Base-by-base conservation (phyloP, 2,888 invertebrate species). In the Magallana nippona region DNA sequence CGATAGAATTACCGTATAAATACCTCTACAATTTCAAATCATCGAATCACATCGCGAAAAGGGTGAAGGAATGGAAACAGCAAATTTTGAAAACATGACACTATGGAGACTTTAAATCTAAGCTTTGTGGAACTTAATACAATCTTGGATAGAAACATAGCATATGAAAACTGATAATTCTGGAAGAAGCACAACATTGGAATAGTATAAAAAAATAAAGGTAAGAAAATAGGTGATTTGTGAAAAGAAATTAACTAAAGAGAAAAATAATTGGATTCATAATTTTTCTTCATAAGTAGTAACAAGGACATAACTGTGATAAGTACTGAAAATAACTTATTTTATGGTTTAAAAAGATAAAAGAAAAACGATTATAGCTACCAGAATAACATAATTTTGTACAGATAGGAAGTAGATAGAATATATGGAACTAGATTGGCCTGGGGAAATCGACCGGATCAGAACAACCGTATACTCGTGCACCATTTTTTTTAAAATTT, bases 1-100 rank as follows among this genome's bases (percentile, higher is more conserved):
- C 71, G 71, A 71, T 71, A 71, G 32, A 71, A 71, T 71, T 71
- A 71, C 27, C 19, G 71, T 71, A 71, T 71, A 71, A 71, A 71
- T 71, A 71, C 71, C 71, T 27, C 71, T 15, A 71, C 71, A 10
- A 27, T 71, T 71, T 71, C 71, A 71, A 71, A 71, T 27, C 27
- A 71, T 22, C 71, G 71, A 27, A 71, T 71, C 71, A 27, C 71
- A 71, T 71, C 71, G 32, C 71, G 27, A 71, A 71, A 71, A 15
- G 71, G 27, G 27, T 71, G 71, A 3, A 60, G 60, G 15, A 44
- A 19, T 17, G 5, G 60, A 60, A 62, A 71, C 2, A 22, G 22
- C 22, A 2, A 13, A 71, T 1, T 71, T 13, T 27, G 2, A 71
- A 22, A 71, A 32, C 15, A 10, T 71, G 71, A 27, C 15, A 27